Conservation (phyloP, 2,113 vertebrate species). For the Chionodraco myersi region DNA sequence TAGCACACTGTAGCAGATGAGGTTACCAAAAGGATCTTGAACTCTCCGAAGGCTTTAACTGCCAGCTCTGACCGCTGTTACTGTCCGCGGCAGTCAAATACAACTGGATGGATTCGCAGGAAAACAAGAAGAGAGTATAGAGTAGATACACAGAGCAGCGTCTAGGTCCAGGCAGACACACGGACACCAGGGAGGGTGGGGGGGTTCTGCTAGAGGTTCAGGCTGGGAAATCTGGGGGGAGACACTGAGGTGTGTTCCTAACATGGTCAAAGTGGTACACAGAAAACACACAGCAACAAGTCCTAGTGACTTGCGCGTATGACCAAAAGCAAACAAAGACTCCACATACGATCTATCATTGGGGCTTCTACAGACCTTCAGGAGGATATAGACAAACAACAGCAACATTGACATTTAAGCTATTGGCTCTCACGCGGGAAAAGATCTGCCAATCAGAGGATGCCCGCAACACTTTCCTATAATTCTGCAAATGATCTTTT, state of each 20-base stretch:
- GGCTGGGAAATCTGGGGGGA: constrained; percentile 24
- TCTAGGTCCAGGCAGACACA: constrained; percentile 65
- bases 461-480: no score
- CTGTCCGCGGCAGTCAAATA: constrained; percentile 95
- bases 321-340: no score
- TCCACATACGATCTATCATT: no score
- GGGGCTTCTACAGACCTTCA: no score
- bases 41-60: constrained; percentile 96
- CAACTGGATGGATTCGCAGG: constrained; percentile 89
- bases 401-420: no score
- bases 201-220: constrained; percentile 45
- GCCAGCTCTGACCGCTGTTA: constrained; percentile 94
- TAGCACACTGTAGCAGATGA: constrained; percentile 80
- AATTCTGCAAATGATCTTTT: no score
- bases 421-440: no score
- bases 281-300: neutral
- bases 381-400: no score
- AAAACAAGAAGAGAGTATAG: constrained; percentile 82
- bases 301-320: no score
- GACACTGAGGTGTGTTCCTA: neutral
- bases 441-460: no score
- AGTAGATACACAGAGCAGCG: constrained; percentile 76
- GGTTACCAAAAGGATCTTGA: constrained; percentile 94
- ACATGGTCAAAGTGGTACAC: neutral
- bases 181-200: constrained; percentile 65